Evolutionary conservation across 2,888 invertebrate species (phyloP), one percentile per base, ranked within the genome.

Genomic region (Drosophila affinis): DNA sequence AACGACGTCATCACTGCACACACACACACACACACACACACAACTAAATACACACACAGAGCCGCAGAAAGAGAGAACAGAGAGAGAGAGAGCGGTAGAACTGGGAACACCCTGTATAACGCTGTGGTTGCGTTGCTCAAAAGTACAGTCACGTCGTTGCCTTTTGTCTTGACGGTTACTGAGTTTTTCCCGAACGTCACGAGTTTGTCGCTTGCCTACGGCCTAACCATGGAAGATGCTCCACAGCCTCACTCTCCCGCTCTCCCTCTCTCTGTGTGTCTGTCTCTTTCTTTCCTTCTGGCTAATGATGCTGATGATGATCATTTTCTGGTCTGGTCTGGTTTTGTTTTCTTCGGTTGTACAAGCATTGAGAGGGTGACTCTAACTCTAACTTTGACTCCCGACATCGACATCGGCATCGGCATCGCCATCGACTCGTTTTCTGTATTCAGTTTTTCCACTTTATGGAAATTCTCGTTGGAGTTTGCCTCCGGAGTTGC

Each of bases 1-100:
- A 67, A 60, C 53, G 72, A 63, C 71, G 70, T 72, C 71, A 72
- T 72, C 63, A 63, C 34, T 67, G 67, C 56, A 45, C 55, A 45
- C 56, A 45, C 45, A 67, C 54, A 27, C 21, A 14, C 12, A 21
- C 12, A 12, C 5, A 34, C 12, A 67, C 54, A 27, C 21, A n/a
- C n/a, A n/a, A n/a, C n/a, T n/a, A n/a, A n/a, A n/a, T n/a, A n/a
- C n/a, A n/a, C 12, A 21, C 12, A 5, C 5, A 34, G 5, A 12
- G 10, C 9, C 29, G 14, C 52, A 29, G 12, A 55, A 12, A 32
- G 24, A 47, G 21, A 3, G 44, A 27, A 3, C 27, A 27, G 54
- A 34, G 64, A 21, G 51, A n/a, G 27, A 51, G 29, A 3, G 12
- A 9, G 27, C 64, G 7, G 39, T 53, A 14, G 39, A 10, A 39